phyloP scores from a whole-genome alignment of 2,113 vertebrate species.

The Hystrix brachyura region DNA sequence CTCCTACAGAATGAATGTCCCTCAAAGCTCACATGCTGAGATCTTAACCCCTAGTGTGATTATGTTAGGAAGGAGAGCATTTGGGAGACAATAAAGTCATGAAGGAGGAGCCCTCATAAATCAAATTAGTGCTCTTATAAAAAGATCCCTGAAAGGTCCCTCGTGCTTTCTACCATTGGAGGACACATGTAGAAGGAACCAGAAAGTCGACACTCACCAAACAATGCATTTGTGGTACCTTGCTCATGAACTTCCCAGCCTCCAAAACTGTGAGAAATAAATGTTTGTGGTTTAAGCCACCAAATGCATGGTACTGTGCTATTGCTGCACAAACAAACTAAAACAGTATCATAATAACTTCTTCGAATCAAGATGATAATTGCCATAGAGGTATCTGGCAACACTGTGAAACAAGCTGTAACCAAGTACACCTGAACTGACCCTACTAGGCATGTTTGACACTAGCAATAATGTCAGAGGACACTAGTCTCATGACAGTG shows the following conservation, averaged over 20 bases:
- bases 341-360: background rate
- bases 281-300: background rate
- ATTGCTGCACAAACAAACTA: background rate
- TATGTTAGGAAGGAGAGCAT: background rate
- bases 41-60: background rate
- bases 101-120: background rate
- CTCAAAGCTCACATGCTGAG: background rate
- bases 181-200: background rate
- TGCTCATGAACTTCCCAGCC: background rate
- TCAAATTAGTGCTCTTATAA: background rate
- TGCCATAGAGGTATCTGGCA: background rate
- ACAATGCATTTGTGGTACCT: background rate
- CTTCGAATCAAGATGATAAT: constrained; percentile 19
- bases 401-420: background rate
- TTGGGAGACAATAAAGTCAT: background rate
- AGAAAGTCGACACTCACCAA: background rate
- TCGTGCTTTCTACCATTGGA: background rate
- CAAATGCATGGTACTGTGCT: background rate
- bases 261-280: background rate
- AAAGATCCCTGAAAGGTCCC: background rate
- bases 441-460: background rate
- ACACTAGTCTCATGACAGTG: background rate
- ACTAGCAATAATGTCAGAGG: background rate
- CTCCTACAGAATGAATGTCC: background rate
- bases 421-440: background rate